phyloP scores from a whole-genome alignment of 1,140 invertebrate species.

The Drosophila punjabiensis region DNA sequence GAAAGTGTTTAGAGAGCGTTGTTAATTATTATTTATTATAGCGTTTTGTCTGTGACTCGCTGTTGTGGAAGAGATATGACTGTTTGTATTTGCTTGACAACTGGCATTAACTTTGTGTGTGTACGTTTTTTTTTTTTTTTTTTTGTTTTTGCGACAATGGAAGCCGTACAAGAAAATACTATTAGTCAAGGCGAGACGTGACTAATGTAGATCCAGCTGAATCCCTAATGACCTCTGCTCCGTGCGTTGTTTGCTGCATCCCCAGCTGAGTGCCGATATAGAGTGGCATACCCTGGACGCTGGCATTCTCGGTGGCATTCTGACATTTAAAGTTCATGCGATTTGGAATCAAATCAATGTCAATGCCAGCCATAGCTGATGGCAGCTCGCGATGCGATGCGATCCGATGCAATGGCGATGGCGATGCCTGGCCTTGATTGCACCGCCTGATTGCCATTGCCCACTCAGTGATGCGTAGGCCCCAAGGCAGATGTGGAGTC shows the following conservation, averaged over 20 bases:
- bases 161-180: constrained; percentile 48
- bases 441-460: constrained; percentile 36
- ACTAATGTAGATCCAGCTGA: constrained; percentile 23
- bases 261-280: neutral
- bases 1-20: constrained; percentile 16
- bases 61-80: constrained; percentile 27
- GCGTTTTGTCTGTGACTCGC: constrained; percentile 17
- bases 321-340: constrained; percentile 54
- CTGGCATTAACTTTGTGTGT: constrained; percentile 38
- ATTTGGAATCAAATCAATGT: constrained; percentile 70
- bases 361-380: constrained; percentile 47
- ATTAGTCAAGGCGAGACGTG: constrained; percentile 41
- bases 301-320: constrained; percentile 17
- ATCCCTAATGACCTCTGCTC: constrained; percentile 29
- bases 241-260: constrained; percentile 22
- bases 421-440: constrained; percentile 37
- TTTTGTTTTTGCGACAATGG: neutral
- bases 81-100: constrained; percentile 23
- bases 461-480: constrained; percentile 33
- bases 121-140: neutral
- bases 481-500: constrained; percentile 7
- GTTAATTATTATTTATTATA: constrained; percentile 48
- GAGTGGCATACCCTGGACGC: neutral
- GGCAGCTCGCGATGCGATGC: constrained; percentile 24
- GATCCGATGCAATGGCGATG: constrained; percentile 10